phyloP scores from a whole-genome alignment of 2,113 vertebrate species.

The Ophthalmolycus amberensis region DNA sequence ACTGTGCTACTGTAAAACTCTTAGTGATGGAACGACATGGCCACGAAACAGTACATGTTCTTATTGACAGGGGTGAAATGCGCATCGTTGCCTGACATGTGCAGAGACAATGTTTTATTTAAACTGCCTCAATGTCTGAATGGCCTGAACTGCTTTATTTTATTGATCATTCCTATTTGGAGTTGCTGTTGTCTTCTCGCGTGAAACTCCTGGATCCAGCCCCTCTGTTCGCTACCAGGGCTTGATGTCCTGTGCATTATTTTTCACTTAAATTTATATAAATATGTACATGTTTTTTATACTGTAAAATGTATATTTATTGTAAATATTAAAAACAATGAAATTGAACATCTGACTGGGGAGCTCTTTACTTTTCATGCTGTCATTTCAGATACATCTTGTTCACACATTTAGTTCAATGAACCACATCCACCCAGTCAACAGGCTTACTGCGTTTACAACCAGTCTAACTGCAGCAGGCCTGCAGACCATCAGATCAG shows the following conservation, averaged over 20 bases:
- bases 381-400: neutral
- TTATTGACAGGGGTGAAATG: conserved; percentile 71
- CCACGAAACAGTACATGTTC: conserved; percentile 62
- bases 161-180: conserved; percentile 64
- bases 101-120: conserved; percentile 90
- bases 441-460: conserved; percentile 5
- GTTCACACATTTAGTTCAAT: conserved; percentile 41
- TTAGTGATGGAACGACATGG: conserved; percentile 61
- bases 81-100: conserved; percentile 72
- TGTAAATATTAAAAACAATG: conserved; percentile 92
- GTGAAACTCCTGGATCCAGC: conserved; percentile 81
- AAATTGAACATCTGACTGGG: conserved; percentile 59
- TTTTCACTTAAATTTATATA: conserved; percentile 86
- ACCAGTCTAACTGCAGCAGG: conserved; percentile 10
- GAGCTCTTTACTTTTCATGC: conserved; percentile 6
- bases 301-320: conserved; percentile 89
- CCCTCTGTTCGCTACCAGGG: conserved; percentile 90
- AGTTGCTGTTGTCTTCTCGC: conserved; percentile 77
- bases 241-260: conserved; percentile 91
- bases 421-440: conserved; percentile 54
- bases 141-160: conserved; percentile 75
- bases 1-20: conserved; percentile 81
- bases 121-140: conserved; percentile 88
- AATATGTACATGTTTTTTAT: conserved; percentile 93
- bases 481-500: conserved; percentile 55